These are phyloP conservation scores for Tribolium castaneum DNA, from an alignment of 1,140 invertebrate species.

Conservation along the genomic window DNA sequence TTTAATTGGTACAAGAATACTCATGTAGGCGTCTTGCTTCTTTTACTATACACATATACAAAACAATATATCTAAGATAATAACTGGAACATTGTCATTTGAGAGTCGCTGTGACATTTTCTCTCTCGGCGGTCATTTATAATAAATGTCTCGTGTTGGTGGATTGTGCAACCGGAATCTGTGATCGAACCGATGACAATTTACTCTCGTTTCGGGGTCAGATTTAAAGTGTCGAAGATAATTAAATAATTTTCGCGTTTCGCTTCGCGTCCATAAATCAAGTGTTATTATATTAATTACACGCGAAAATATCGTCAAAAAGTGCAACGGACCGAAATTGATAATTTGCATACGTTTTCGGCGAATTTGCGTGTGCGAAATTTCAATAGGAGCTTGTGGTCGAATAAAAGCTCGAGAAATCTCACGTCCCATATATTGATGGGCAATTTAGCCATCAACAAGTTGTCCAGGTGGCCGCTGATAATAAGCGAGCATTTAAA, in stretches of 20 bases:
- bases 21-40: slow-evolving; percentile 51
- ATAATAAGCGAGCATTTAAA: slow-evolving; percentile 46
- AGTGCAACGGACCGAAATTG: background rate
- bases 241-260: background rate
- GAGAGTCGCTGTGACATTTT: slow-evolving; percentile 7
- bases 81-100: slow-evolving; percentile 44
- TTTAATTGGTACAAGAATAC: slow-evolving; percentile 55
- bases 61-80: slow-evolving; percentile 47
- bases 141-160: slow-evolving; percentile 13
- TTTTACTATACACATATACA: slow-evolving; percentile 44
- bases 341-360: slow-evolving; percentile 20
- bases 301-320: slow-evolving; percentile 1
- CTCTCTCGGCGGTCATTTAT: background rate
- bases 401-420: slow-evolving; percentile 38
- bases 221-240: background rate
- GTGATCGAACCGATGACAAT: no score
- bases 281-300: slow-evolving; percentile 28
- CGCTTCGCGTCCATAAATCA: background rate
- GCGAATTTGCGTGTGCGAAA: slow-evolving; percentile 22
- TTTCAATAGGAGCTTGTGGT: slow-evolving; percentile 22
- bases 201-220: no score
- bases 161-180: slow-evolving; percentile 10
- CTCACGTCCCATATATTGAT: slow-evolving; percentile 49
- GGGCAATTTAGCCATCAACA: slow-evolving; percentile 48
- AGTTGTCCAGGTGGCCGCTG: slow-evolving; percentile 37